Evolutionary conservation across 2,113 vertebrate species (phyloP), one percentile per base, ranked within the genome.

Genomic region (Catharus bicknelli): DNA sequence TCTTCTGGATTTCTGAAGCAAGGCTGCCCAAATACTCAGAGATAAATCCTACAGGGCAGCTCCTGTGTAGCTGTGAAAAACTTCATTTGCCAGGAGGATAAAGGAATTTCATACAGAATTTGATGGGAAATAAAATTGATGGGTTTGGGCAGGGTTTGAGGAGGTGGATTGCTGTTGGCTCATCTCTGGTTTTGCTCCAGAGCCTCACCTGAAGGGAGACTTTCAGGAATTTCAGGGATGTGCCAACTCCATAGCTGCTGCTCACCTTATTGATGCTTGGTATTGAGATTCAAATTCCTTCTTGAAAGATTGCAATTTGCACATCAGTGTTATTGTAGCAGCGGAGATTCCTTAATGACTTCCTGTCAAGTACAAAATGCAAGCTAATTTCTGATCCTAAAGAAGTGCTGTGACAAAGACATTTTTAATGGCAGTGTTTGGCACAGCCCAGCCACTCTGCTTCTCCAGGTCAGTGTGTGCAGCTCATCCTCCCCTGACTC

Each of bases 291-390:
- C 87, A 94, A 95, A 94, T 95, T 68, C 63, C 38, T 48, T 51
- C 45, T 27, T 94, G 82, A 94, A 96, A 96, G 88, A 93, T 85
- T 94, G 68, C 91, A 95, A 96, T 96, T 94, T 94, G 87, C 68
- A 2, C 81, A 88, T 94, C 92, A 80, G 58, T 23, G 94, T 86
- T 88, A 92, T 77, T 96, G 86, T 93, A 90, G 81, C 69, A 36
- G 78, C 0, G 0, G 84, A 95, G 94, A 93, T 91, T 85, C 82
- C 86, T 93, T 94, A 96, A 95, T 93, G 83, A 80, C 75, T 96
- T 94, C 94, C 93, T 90, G 81, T 87, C 93, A 93, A 83, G 67
- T 13, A 43, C n/a, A 85, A 85, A 92, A 83, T 80, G 70, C 42
- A 62, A 93, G 63, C 43, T 84, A 54, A 82, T 88, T 94, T 89